Base-by-base conservation (phyloP, 2,797 vertebrate species). In the Enoplosus armatus region DNA sequence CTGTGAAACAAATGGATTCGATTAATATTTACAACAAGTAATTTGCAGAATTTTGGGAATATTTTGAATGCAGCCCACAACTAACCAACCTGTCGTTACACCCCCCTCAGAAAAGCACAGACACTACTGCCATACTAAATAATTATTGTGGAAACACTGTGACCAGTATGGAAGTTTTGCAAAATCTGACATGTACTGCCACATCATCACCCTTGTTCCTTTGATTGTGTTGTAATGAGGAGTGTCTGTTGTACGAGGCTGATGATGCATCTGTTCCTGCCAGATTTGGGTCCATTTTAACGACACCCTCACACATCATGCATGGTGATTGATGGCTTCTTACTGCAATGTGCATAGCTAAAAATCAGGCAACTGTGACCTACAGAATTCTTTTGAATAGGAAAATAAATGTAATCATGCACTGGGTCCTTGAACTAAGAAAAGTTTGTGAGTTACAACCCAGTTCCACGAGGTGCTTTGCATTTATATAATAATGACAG, bases 91-190 rank as follows among this genome's bases (percentile, higher is more conserved):
- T 3, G 24, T 29, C 2, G 0, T 55, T 16, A 45, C 59, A n/a
- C 27, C 4, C 18, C 18, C 24, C 7, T n/a, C 7, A 16, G 24
- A 37, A 12, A 4, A 27, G 8, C 27, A 45, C 39, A 26, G 11
- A 47, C 5, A 33, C 27, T 2, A 1, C 14, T 53, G 45, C 35
- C 20, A 51, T 33, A 54, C 11, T 53, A 60, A n/a, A 48, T 8
- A 12, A 24, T n/a, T 48, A 0, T 27, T 45, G 24, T 69, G 50
- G 45, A 75, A 75, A 76, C 31, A 55, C 66, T 65, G 54, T 75
- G 65, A 51, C 43, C 71, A 63, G 26, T 20, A 7, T 63, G 12
- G 22, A 60, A 62, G 56, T 20, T 58, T 68, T 75, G 26, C 72
- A 4, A 18, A 58, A 31, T 53, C 35, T 12, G 58, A 16, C 12